These are phyloP conservation scores for Chymomyza amoena DNA, from an alignment of 2,888 invertebrate species.

Conservation along the genomic window DNA sequence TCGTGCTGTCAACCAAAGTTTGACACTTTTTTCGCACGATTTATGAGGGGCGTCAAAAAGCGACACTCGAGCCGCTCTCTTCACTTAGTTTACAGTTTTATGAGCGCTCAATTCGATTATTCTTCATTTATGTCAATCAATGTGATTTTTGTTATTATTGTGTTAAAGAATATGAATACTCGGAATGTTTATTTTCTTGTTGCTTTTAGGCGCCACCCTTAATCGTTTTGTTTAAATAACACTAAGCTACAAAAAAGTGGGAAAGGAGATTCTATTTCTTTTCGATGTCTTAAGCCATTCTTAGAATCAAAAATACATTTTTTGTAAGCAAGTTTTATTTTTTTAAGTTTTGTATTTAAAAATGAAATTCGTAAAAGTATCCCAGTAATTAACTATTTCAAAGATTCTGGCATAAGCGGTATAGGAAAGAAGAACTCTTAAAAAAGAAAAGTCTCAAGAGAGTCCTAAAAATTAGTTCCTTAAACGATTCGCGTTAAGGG, in stretches of 20 bases:
- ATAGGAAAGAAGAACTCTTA: too few species aligned
- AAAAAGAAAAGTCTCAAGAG: too few species aligned
- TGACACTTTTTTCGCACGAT: conserved; percentile 68
- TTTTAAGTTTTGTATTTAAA: too few species aligned
- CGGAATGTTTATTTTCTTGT: conserved; percentile 18
- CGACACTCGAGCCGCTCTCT: conserved; percentile 35
- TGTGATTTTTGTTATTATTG: conserved; percentile 33
- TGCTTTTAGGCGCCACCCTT: conserved; percentile 59
- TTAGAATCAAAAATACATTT: too few species aligned
- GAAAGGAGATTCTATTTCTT: too few species aligned
- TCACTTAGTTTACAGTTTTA: conserved; percentile 68
- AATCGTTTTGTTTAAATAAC: conserved; percentile 73
- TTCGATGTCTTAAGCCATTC: too few species aligned
- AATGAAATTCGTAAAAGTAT: too few species aligned
- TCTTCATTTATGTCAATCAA: conserved; percentile 79
- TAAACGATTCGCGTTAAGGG: too few species aligned
- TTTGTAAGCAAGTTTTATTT: too few species aligned
- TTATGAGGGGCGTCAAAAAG: conserved; percentile 46
- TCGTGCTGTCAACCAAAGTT: conserved; percentile 67
- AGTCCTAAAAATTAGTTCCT: too few species aligned
- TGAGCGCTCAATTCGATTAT: conserved; percentile 76
- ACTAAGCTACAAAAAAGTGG: neutral
- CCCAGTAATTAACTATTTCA: too few species aligned
- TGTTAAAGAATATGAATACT: conserved; percentile 1
- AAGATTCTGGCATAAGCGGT: too few species aligned